Evolutionary conservation across 1,140 invertebrate genomes (phyloP).

Genomic region (Atta colombica): DNA sequence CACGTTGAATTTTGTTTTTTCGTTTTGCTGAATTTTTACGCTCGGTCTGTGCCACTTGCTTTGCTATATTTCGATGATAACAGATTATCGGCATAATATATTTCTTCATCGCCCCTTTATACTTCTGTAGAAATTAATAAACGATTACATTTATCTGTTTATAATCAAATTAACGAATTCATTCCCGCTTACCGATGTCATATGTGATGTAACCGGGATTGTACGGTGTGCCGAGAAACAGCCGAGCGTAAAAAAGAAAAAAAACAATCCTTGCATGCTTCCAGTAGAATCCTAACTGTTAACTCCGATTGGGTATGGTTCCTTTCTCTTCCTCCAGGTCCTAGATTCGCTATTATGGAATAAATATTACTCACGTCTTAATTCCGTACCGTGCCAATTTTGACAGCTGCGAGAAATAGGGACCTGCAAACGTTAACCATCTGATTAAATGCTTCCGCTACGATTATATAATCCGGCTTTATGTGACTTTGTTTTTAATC

Average conservation of each 20-base stretch:
- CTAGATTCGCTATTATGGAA: conserved; percentile 53
- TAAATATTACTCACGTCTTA: conserved; percentile 45
- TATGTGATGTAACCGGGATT: conserved; percentile 28
- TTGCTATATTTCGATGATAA: neutral
- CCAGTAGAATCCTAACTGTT: conserved; percentile 82
- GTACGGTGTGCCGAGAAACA: conserved; percentile 50
- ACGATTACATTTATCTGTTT: neutral
- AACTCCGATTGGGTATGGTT: conserved; percentile 75
- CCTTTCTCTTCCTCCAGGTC: conserved; percentile 61
- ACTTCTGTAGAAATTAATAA: neutral
- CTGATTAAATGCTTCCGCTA: conserved; percentile 14
- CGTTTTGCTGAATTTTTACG: conserved; percentile 82
- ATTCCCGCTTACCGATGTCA: neutral
- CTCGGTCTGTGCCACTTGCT: conserved; percentile 73
- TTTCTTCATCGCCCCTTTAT: neutral
- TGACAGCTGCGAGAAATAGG: conserved; percentile 22
- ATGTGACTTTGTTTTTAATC: conserved; percentile 29
- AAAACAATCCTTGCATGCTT: conserved; percentile 81
- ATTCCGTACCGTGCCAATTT: conserved; percentile 54
- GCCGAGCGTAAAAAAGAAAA: conserved; percentile 84
- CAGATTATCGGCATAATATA: conserved; percentile 25
- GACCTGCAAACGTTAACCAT: conserved; percentile 14
- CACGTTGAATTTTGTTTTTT: conserved; percentile 85
- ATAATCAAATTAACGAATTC: conserved; percentile 8
- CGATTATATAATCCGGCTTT: conserved; percentile 29